Conservation (phyloP, 2,888 invertebrate species). For the Phengaris arion region DNA sequence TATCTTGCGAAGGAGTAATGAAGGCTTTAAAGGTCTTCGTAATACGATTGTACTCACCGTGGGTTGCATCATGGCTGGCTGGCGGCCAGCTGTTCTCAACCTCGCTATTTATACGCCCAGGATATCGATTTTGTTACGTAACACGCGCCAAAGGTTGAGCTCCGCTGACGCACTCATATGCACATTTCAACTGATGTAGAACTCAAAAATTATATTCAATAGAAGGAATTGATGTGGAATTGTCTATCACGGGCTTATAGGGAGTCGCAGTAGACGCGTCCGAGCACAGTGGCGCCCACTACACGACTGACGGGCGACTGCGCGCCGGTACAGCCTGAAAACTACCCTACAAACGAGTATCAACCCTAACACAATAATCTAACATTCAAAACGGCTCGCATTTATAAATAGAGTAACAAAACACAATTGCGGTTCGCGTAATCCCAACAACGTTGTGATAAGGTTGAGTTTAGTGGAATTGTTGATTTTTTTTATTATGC, state of each 20-base stretch:
- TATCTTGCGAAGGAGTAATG: neutral
- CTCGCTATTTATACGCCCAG: constrained; percentile 73
- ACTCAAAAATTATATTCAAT: constrained; percentile 19
- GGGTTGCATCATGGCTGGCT: constrained; percentile 70
- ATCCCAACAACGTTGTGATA: constrained; percentile 34
- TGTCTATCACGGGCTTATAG: neutral
- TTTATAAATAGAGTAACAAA: constrained; percentile 33
- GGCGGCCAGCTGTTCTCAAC: constrained; percentile 72
- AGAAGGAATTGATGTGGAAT: neutral
- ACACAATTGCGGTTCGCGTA: constrained; percentile 33
- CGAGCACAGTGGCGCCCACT: constrained; percentile 65
- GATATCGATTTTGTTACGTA: constrained; percentile 77
- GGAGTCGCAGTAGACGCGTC: neutral
- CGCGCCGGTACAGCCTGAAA: constrained; percentile 53
- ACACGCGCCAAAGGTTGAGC: constrained; percentile 62
- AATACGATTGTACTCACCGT: constrained; percentile 54
- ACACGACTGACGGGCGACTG: constrained; percentile 68
- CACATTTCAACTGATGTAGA: constrained; percentile 43
- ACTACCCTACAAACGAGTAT: constrained; percentile 40
- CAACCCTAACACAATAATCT: constrained; percentile 36
- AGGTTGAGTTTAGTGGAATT: constrained; percentile 40
- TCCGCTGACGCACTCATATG: constrained; percentile 52
- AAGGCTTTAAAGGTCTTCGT: constrained; percentile 19
- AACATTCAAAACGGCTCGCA: constrained; percentile 46
- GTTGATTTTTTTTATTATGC: constrained; percentile 32